Percentiles rank a stretch among this genome's conserved stretches.
Conservation (phyloP, 2,888 invertebrate genomes). For the Coenonympha arcania region DNA sequence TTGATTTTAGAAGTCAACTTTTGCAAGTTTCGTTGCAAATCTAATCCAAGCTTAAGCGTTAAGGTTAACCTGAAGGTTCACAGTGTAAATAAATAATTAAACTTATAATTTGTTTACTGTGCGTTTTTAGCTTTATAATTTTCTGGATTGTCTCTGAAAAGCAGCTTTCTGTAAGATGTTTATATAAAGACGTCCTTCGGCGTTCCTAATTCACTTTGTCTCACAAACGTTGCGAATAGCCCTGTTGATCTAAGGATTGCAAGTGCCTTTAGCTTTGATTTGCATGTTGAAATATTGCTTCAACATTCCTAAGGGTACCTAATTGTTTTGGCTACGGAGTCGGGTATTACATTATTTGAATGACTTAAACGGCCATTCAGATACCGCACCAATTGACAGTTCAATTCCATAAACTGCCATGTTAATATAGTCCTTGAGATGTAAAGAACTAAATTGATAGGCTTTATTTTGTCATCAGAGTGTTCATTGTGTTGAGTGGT, state of each 20-base stretch:
- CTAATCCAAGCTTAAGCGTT: too few species aligned
- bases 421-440: slow-evolving; percentile 7
- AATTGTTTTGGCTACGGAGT: slow-evolving; percentile 35
- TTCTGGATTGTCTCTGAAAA: too few species aligned
- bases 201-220: too few species aligned
- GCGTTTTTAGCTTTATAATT: too few species aligned
- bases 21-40: too few species aligned
- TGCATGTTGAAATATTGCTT: slow-evolving; percentile 28
- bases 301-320: slow-evolving; percentile 35
- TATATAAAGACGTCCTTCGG: too few species aligned
- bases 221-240: too few species aligned
- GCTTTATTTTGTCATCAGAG: slow-evolving; percentile 2
- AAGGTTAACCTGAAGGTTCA: too few species aligned
- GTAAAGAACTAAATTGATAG: slow-evolving; percentile 5
- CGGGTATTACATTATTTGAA: slow-evolving; percentile 35
- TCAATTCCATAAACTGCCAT: slow-evolving; percentile 2
- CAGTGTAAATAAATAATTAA: too few species aligned
- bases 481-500: neutral
- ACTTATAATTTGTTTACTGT: too few species aligned
- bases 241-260: too few species aligned
- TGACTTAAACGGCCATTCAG: slow-evolving; percentile 35
- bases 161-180: neutral
- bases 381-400: slow-evolving; percentile 14
- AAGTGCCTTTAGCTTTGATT: neutral
- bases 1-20: too few species aligned